phyloP scores from a whole-genome alignment of 2,888 invertebrate genomes.

The Kuschelorhynchus macadamiae region DNA sequence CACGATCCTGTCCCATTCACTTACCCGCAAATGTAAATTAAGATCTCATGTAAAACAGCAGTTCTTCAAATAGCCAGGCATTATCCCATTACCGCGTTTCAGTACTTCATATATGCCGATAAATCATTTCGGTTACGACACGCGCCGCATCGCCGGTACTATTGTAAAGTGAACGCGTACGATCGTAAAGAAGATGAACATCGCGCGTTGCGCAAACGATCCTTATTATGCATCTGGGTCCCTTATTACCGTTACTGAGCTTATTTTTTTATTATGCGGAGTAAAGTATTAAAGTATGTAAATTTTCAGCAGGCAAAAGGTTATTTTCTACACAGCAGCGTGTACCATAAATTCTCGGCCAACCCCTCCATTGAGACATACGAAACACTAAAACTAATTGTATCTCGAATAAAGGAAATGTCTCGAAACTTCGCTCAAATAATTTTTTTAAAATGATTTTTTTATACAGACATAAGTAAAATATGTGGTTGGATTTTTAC shows the following conservation, averaged over 20 bases:
- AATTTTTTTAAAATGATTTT: background rate
- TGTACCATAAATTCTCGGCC: too few species aligned
- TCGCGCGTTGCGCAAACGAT: slow-evolving; percentile 29
- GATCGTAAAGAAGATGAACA: slow-evolving; percentile 38
- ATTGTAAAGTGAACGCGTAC: slow-evolving; percentile 28
- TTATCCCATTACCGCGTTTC: background rate
- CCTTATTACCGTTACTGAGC: slow-evolving; percentile 33
- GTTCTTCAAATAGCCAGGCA: slow-evolving; percentile 5
- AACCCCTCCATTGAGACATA: background rate
- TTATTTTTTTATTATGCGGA: slow-evolving; percentile 23
- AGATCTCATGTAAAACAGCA: slow-evolving; percentile 7
- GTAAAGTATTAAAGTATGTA: slow-evolving; percentile 35
- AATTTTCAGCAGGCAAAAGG: slow-evolving; percentile 12
- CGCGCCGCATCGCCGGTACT: slow-evolving; percentile 20
- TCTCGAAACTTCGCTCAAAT: background rate
- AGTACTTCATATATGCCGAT: slow-evolving; percentile 7
- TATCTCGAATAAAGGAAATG: too few species aligned
- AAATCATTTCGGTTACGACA: slow-evolving; percentile 32
- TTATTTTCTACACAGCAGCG: slow-evolving; percentile 9
- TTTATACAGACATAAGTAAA: too few species aligned
- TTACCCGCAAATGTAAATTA: slow-evolving; percentile 4
- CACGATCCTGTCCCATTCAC: background rate
- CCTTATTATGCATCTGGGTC: slow-evolving; percentile 38
- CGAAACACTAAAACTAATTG: too few species aligned
- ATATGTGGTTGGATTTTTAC: too few species aligned